These are phyloP conservation scores for Acrossocheilus fasciatus DNA, from an alignment of 2,797 vertebrate genomes.

Conservation along the genomic window DNA sequence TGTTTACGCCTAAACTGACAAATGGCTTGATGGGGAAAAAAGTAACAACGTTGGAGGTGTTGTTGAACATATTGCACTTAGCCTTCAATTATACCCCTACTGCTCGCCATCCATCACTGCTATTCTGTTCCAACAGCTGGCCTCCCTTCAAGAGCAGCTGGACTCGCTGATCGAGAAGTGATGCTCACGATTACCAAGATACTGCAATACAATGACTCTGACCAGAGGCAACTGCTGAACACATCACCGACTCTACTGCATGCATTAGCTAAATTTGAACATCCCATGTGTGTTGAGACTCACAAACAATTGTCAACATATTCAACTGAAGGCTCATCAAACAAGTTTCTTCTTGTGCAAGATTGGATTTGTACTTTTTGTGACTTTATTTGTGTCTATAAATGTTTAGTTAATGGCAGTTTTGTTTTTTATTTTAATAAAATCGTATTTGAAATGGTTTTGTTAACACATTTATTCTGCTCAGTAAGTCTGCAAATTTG, in stretches of 20 bases:
- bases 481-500: neutral
- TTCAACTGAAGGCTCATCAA: neutral
- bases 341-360: neutral
- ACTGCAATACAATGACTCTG: slow-evolving; percentile 69
- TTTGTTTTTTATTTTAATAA: neutral
- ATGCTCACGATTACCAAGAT: slow-evolving; percentile 70
- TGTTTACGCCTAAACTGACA: slow-evolving; percentile 65
- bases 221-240: slow-evolving; percentile 28
- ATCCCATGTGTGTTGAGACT: neutral
- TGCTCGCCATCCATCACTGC: slow-evolving; percentile 70
- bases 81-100: slow-evolving; percentile 70
- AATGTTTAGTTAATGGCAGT: neutral
- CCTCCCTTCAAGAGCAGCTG: slow-evolving; percentile 85
- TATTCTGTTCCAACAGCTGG: slow-evolving; percentile 81
- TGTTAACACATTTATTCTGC: neutral
- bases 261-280: neutral
- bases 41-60: slow-evolving; percentile 66
- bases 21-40: slow-evolving; percentile 51
- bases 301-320: neutral
- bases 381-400: neutral
- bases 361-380: neutral
- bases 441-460: slow-evolving; percentile 18
- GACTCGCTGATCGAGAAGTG: slow-evolving; percentile 85
- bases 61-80: slow-evolving; percentile 76
- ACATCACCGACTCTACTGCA: neutral